phyloP scores from a whole-genome alignment of 2,888 invertebrate species.

The Aphidoletes aphidimyza region DNA sequence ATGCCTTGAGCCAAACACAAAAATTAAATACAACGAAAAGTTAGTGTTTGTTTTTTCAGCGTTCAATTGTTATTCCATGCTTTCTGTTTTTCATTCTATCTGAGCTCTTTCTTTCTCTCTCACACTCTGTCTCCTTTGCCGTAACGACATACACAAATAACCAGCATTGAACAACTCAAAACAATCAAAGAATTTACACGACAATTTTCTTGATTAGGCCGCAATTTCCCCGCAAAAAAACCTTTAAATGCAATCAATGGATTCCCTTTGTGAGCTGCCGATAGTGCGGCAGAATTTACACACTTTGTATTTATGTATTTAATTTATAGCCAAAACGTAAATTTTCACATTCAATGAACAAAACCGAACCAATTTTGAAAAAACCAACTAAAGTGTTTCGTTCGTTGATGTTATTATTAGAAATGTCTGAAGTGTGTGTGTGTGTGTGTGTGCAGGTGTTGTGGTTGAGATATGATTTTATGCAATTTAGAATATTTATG shows the following conservation, averaged over 20 bases:
- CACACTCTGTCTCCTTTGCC: no score
- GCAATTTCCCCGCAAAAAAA: neutral
- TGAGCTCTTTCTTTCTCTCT: no score
- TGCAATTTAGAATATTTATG: constrained; percentile 9
- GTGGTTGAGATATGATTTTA: neutral
- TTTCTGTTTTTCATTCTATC: neutral
- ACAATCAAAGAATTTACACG: neutral
- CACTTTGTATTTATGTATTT: neutral
- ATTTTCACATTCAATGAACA: neutral
- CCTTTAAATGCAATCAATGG: neutral
- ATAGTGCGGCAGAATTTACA: neutral
- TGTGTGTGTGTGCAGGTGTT: no score
- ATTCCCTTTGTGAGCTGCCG: neutral
- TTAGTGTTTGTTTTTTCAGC: neutral
- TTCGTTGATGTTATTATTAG: no score
- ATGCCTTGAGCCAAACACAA: constrained; percentile 6
- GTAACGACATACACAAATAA: neutral
- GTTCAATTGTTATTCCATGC: neutral
- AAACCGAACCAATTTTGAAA: no score
- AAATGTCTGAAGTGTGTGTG: no score
- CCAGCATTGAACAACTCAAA: neutral
- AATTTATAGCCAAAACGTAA: neutral
- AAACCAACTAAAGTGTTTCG: no score
- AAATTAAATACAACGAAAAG: constrained; percentile 22
- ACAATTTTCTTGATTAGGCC: constrained; percentile 14